Evolutionary conservation across 1,140 invertebrate species (phyloP).

Genomic region (Leptopilina boulardi): DNA sequence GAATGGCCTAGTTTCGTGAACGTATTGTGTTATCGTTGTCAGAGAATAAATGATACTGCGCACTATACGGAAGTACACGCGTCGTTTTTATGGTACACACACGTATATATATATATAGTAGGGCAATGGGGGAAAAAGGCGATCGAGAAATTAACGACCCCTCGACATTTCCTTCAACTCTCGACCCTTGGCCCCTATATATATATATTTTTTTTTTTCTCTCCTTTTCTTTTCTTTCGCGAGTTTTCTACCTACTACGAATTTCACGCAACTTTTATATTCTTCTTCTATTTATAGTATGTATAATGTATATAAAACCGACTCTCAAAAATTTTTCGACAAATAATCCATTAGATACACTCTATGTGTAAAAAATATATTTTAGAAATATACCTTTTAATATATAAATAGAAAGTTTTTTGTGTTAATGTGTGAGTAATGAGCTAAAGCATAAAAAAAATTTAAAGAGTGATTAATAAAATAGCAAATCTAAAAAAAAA

Average conservation of each 20-base stretch:
- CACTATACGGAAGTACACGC: constrained; percentile 37
- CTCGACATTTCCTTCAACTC: constrained; percentile 47
- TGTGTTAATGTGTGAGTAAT: no score
- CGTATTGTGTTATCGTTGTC: constrained; percentile 5
- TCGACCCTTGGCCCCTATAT: constrained; percentile 50
- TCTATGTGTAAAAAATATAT: no score
- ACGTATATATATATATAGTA: constrained; percentile 9
- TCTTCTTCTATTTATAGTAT: no score
- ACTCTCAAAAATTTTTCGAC: no score
- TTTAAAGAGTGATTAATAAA: no score
- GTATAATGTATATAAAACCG: no score
- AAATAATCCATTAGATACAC: no score
- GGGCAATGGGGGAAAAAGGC: constrained; percentile 41
- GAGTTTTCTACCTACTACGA: neutral
- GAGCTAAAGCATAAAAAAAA: no score
- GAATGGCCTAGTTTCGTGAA: constrained; percentile 19
- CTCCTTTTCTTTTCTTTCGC: constrained; percentile 45
- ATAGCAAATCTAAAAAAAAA: no score
- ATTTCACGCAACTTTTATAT: neutral
- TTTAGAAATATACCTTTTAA: no score
- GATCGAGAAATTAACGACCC: constrained; percentile 66
- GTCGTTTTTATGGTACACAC: constrained; percentile 37
- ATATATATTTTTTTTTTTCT: neutral
- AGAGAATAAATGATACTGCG: constrained; percentile 22
- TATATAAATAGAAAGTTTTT: no score